These are phyloP conservation scores for Hippoglossus hippoglossus DNA, from an alignment of 2,797 vertebrate genomes.

Conservation along the genomic window DNA sequence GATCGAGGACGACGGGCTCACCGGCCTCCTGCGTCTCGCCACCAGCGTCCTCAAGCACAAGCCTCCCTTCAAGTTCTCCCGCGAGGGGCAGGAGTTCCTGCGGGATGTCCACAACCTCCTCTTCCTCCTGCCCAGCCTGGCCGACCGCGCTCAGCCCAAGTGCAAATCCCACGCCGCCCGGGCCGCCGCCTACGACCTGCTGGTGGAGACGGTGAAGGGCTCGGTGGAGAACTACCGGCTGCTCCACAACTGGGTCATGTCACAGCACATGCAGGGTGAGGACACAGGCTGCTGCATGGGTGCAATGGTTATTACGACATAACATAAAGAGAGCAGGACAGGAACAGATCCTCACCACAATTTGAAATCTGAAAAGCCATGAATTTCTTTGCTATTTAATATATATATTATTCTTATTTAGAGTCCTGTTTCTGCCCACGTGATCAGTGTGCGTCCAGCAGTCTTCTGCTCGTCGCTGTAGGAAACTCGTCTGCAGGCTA, in stretches of 20 bases:
- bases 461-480: no score
- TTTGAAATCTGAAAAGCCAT: no score
- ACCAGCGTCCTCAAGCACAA: constrained; percentile 99
- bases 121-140: constrained; percentile 96
- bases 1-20: constrained; percentile 96
- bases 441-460: no score
- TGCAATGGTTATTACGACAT: no score
- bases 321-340: no score
- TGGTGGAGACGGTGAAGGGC: constrained; percentile 97
- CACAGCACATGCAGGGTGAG: constrained; percentile 99
- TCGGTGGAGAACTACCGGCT: constrained; percentile 98
- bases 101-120: constrained; percentile 96
- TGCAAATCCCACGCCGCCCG: constrained; percentile 97
- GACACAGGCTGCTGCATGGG: neutral
- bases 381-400: no score
- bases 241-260: constrained; percentile 99
- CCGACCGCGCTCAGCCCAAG: constrained; percentile 95
- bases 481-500: constrained; percentile 29
- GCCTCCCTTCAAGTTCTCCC: constrained; percentile 97
- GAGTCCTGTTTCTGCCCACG: no score
- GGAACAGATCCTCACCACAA: no score
- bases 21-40: constrained; percentile 93
- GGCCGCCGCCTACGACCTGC: constrained; percentile 96
- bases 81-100: constrained; percentile 98
- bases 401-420: no score